Conservation (phyloP, 2,888 invertebrate species). For the Euproctis similis region DNA sequence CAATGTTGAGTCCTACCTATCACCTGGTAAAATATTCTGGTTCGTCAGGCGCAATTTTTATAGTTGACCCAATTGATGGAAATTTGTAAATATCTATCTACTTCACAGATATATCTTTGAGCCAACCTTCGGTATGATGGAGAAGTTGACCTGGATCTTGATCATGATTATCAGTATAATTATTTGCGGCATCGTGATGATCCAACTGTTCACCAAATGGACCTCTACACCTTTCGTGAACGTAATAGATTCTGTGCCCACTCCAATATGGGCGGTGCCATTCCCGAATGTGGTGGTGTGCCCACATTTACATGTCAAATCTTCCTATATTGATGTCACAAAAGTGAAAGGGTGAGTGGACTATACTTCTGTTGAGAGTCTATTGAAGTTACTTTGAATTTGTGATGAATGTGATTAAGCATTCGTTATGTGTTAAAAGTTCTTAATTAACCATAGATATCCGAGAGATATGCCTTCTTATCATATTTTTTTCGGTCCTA, state of each 20-base stretch:
- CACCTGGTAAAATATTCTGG: too few species aligned
- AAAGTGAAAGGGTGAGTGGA: constrained; percentile 46
- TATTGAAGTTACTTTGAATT: too few species aligned
- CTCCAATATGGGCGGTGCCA: constrained; percentile 66
- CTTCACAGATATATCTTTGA: constrained; percentile 58
- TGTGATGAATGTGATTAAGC: too few species aligned
- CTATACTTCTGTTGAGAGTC: too few species aligned
- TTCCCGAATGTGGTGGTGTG: constrained; percentile 66
- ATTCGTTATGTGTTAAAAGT: too few species aligned
- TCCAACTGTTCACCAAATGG: constrained; percentile 57
- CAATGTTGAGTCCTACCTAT: too few species aligned
- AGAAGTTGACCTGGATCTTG: constrained; percentile 53
- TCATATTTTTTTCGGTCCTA: too few species aligned
- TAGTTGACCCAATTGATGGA: too few species aligned
- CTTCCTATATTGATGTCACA: constrained; percentile 47
- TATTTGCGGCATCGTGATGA: constrained; percentile 55
- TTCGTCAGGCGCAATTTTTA: too few species aligned
- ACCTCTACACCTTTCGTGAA: constrained; percentile 63
- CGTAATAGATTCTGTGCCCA: constrained; percentile 62
- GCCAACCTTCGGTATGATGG: constrained; percentile 51
- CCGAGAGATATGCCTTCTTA: too few species aligned
- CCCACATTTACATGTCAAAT: constrained; percentile 58
- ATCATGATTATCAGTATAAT: constrained; percentile 56
- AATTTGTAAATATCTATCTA: neutral
- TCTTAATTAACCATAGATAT: too few species aligned